Base-by-base conservation (phyloP, 2,113 vertebrate genomes). In the Montifringilla adamsi region DNA sequence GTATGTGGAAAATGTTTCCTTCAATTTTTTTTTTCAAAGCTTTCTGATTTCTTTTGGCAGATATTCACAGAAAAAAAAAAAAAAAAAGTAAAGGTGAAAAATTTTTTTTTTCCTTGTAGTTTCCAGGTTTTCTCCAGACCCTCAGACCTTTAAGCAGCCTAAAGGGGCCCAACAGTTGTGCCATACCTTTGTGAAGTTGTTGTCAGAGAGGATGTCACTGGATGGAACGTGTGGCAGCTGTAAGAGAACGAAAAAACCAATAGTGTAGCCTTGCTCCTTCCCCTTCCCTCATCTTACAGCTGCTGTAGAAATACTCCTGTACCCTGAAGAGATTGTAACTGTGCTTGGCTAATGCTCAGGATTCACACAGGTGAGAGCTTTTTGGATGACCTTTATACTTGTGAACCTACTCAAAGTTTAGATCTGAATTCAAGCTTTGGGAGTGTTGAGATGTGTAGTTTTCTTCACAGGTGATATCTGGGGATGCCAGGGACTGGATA, bases 211-310 rank as follows among this genome's bases (percentile, higher is more conserved):
- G 23, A 24, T 35, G 23, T 21, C 4, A 1, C 46, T 63, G 37
- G 6, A 16, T 81, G 22, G 35, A 70, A 20, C 0, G 0, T 6
- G 13, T 35, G 47, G 6, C 10, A 75, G 26, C 23, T 33, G 1
- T 35, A 67, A 0, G 2, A 74, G 16, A 62, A 72, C 21, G 13
- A 10, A 58, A 43, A 87, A 35, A 41, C 0, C 1, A 6, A 1
- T 13, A 10, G 8, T 46, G 8, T 50, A 53, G 35, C 15, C 16
- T 82, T 85, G 33, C 9, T 8, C 85, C 47, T 72, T 92, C 23
- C 33, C 4, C 11, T 80, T 84, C 33, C 22, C 6, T 56, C 7
- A 4, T 17, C 27, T 66, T 31, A 67, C 81, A 81, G 24, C 8
- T 89, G 10, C 31, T 58, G 31, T 62, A 52, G 50, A 82, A 89